Percentiles rank a stretch among this genome's conserved stretches.
These are phyloP conservation scores for Pandemis cinnamomeana DNA, from an alignment of 2,888 invertebrate species.

Conservation along the genomic window DNA sequence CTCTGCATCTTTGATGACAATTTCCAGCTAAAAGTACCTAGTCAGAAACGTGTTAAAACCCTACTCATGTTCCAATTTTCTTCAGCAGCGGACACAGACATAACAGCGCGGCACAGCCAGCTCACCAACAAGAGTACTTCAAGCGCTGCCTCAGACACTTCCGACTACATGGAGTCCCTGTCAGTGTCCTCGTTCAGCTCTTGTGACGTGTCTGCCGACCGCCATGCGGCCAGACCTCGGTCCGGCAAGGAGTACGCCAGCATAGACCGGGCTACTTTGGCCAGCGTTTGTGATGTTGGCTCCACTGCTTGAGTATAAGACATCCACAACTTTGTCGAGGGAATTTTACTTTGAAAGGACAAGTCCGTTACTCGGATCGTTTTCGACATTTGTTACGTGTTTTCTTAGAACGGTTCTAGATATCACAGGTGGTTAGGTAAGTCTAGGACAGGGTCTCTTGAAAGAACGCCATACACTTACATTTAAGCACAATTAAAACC, in stretches of 20 bases:
- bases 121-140: constrained; percentile 86
- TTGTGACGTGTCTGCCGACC: constrained; percentile 84
- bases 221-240: constrained; percentile 72
- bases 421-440: no score
- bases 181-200: constrained; percentile 89
- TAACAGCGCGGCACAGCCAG: constrained; percentile 81
- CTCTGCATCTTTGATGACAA: no score
- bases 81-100: constrained; percentile 74
- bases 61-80: background rate
- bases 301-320: constrained; percentile 38
- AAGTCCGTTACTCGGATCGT: no score
- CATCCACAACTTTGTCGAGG: no score
- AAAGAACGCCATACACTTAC: no score
- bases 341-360: no score
- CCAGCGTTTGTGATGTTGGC: constrained; percentile 51
- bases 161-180: constrained; percentile 90
- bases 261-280: constrained; percentile 69
- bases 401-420: no score
- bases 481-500: no score
- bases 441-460: no score
- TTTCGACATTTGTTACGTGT: no score
- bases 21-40: no score
- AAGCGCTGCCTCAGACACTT: constrained; percentile 89
- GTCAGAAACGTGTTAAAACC: no score
- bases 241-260: constrained; percentile 79